Evolutionary conservation across 2,797 vertebrate species (phyloP).

Genomic region (Ctenosaura bakeri): DNA sequence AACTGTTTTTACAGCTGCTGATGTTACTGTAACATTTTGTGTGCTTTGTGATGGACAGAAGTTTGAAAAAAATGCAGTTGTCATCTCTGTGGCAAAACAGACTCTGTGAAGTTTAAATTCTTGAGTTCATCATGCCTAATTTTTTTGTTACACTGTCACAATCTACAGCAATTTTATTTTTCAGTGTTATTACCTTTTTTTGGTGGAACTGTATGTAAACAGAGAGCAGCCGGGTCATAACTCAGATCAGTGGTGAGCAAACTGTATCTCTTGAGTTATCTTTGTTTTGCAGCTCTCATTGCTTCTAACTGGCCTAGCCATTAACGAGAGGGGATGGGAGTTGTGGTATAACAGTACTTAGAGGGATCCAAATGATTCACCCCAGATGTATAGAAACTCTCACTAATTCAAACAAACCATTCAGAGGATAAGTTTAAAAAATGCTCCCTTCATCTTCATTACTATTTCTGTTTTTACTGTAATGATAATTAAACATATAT

Average conservation of each 20-base stretch:
- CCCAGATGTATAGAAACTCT: not conserved
- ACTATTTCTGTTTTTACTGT: too few relatives aligned
- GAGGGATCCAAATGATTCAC: not conserved
- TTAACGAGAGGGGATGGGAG: not conserved
- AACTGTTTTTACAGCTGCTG: constrained; percentile 79
- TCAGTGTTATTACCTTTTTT: not conserved
- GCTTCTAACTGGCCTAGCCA: not conserved
- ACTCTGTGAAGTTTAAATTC: constrained; percentile 28
- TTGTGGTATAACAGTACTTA: not conserved
- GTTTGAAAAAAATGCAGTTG: constrained; percentile 61
- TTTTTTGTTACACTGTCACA: constrained; percentile 16
- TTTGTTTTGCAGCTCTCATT: not conserved
- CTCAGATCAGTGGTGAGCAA: not conserved
- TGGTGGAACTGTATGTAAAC: not conserved
- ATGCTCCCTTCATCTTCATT: not conserved
- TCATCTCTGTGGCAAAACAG: constrained; percentile 56
- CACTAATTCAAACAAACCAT: not conserved
- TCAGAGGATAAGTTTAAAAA: not conserved
- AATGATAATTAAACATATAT: constrained; percentile 9
- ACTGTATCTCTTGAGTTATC: not conserved
- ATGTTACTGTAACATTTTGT: constrained; percentile 68
- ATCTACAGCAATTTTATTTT: constrained; percentile 16
- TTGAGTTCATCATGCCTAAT: constrained; percentile 16
- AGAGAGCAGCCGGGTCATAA: not conserved
- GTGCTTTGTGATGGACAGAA: constrained; percentile 68